Evolutionary conservation across 2,797 vertebrate species (phyloP).

Genomic region (Discoglossus pictus): DNA sequence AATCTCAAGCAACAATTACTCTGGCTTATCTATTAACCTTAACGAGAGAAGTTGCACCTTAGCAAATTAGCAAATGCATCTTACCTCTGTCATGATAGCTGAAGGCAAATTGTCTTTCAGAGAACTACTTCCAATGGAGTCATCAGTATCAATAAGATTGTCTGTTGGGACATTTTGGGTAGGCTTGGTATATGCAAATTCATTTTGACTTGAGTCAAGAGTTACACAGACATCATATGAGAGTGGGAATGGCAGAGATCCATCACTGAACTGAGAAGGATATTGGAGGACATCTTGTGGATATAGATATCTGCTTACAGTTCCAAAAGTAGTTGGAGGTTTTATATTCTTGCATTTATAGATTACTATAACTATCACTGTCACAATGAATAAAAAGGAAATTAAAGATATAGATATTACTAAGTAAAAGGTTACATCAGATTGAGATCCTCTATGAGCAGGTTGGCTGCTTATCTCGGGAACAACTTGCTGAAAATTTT

Average conservation of each 20-base stretch:
- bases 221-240: constrained; percentile 50
- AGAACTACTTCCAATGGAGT: background rate
- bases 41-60: too few species aligned
- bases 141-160: background rate
- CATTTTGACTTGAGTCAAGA: constrained; percentile 42
- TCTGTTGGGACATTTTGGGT: background rate
- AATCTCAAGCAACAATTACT: too few species aligned
- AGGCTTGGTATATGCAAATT: constrained; percentile 53
- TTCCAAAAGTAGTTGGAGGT: constrained; percentile 1
- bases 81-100: constrained; percentile 43
- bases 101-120: background rate
- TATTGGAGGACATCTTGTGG: constrained; percentile 22
- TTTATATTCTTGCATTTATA: constrained; percentile 11
- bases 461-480: background rate
- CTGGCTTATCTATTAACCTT: too few species aligned
- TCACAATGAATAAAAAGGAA: constrained; percentile 52
- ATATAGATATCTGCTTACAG: constrained; percentile 14
- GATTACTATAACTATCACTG: constrained; percentile 21
- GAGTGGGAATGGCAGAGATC: constrained; percentile 56
- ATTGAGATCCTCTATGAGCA: background rate
- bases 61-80: too few species aligned
- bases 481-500: constrained; percentile 46
- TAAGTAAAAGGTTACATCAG: constrained; percentile 45
- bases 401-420: constrained; percentile 42
- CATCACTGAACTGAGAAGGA: constrained; percentile 44